phyloP scores from a whole-genome alignment of 2,888 invertebrate species.

The Ceramica pisi region DNA sequence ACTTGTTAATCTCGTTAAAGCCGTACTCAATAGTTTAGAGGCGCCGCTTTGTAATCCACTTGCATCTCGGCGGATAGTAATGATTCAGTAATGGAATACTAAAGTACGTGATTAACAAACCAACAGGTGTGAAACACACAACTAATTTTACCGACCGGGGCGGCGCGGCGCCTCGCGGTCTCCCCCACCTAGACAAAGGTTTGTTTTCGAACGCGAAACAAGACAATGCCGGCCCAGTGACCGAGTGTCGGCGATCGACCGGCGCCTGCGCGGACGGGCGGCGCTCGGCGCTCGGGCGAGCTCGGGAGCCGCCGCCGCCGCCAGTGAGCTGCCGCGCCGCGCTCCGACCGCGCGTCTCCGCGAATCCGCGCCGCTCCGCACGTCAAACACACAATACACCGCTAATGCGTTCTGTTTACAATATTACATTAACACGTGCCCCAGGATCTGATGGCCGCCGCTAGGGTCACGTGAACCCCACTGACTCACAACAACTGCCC shows the following conservation, averaged over 20 bases:
- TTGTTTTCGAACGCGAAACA: slow-evolving; percentile 84
- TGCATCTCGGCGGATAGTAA: slow-evolving; percentile 56
- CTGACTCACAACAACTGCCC: slow-evolving; percentile 40
- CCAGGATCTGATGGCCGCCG: slow-evolving; percentile 70
- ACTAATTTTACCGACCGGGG: slow-evolving; percentile 75
- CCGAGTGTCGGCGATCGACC: slow-evolving; percentile 89
- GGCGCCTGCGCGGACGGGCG: slow-evolving; percentile 81
- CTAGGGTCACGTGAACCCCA: slow-evolving; percentile 68
- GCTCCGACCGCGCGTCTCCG: slow-evolving; percentile 56
- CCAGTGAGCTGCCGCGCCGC: slow-evolving; percentile 59
- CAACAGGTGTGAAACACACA: slow-evolving; percentile 85
- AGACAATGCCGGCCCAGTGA: slow-evolving; percentile 86
- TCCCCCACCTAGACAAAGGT: slow-evolving; percentile 84
- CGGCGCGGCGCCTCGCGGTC: slow-evolving; percentile 88
- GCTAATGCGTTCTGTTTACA: slow-evolving; percentile 67
- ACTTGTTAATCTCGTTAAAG: slow-evolving; percentile 60
- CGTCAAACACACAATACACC: slow-evolving; percentile 56
- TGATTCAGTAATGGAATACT: slow-evolving; percentile 58
- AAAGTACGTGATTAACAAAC: slow-evolving; percentile 65
- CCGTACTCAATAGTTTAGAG: slow-evolving; percentile 57
- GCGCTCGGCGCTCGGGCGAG: slow-evolving; percentile 45
- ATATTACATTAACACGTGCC: slow-evolving; percentile 60
- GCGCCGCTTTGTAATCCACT: slow-evolving; percentile 53
- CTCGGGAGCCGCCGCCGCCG: slow-evolving; percentile 67
- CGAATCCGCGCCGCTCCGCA: slow-evolving; percentile 52